Conservation (phyloP, 2,113 vertebrate species). For the Oncorhynchus gorbuscha region DNA sequence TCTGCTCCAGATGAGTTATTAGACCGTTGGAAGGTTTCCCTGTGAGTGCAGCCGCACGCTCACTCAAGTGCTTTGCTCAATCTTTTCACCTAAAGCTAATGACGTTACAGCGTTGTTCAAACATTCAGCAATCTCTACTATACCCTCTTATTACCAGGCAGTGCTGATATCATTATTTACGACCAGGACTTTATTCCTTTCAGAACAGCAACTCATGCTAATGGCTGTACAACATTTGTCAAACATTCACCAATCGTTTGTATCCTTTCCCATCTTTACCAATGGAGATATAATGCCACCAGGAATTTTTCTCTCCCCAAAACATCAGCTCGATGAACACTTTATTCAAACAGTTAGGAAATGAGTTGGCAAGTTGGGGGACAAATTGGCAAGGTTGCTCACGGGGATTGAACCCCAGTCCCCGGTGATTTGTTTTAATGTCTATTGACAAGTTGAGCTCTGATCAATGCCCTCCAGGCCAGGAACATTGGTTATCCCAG, state of each 20-base stretch:
- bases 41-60: not conserved
- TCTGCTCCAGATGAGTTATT: not conserved
- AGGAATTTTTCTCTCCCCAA: too few relatives aligned
- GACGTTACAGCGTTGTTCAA: not conserved
- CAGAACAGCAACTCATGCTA: not conserved
- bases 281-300: too few relatives aligned
- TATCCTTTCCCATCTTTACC: too few relatives aligned
- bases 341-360: too few relatives aligned
- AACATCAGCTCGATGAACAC: too few relatives aligned
- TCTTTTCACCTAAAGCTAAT: not conserved
- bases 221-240: not conserved
- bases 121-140: too few relatives aligned
- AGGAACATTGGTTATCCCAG: not conserved
- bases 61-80: not conserved
- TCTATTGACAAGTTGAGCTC: not conserved
- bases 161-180: too few relatives aligned
- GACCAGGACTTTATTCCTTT: not conserved
- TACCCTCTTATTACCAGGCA: too few relatives aligned
- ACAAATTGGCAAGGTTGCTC: too few relatives aligned
- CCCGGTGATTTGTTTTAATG: not conserved
- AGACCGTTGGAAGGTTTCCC: not conserved
- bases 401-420: too few relatives aligned
- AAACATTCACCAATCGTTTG: not conserved
- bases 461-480: slow-evolving; percentile 9
- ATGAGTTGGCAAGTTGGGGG: too few relatives aligned